These are phyloP conservation scores for Polypedilum vanderplanki DNA, from an alignment of 1,140 invertebrate species.

Conservation along the genomic window DNA sequence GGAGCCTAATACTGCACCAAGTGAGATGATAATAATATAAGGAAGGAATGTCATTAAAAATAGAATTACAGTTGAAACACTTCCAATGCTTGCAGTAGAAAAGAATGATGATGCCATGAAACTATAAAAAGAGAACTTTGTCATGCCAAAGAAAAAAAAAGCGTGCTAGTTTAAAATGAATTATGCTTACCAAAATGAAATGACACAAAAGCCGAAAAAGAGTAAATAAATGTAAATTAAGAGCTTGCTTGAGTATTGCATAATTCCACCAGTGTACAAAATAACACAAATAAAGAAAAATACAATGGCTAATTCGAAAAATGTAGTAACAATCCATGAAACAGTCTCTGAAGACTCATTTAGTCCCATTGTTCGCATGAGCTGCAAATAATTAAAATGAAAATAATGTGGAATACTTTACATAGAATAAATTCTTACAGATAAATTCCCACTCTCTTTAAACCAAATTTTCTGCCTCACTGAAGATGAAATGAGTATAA, in stretches of 20 bases:
- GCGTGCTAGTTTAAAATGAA: conserved; percentile 30
- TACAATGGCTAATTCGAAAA: conserved; percentile 48
- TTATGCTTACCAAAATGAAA: conserved; percentile 53
- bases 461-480: conserved; percentile 57
- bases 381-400: conserved; percentile 39
- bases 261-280: conserved; percentile 48
- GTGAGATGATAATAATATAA: conserved; percentile 55
- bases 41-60: conserved; percentile 58
- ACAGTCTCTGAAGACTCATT: conserved; percentile 52
- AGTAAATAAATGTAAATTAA: conserved; percentile 51
- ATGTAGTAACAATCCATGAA: conserved; percentile 54
- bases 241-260: conserved; percentile 49
- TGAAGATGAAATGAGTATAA: conserved; percentile 53
- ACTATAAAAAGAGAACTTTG: conserved; percentile 42
- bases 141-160: not conserved
- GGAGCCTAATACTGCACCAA: conserved; percentile 51
- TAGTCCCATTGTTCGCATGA: conserved; percentile 62
- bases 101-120: conserved; percentile 61
- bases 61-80: conserved; percentile 53
- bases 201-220: conserved; percentile 50
- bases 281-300: conserved; percentile 47
- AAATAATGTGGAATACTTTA: conserved; percentile 18
- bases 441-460: conserved; percentile 57
- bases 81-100: conserved; percentile 54
- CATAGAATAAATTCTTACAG: conserved; percentile 44